Base-by-base conservation (phyloP, 2,888 invertebrate species). In the Rhagonycha lutea region DNA sequence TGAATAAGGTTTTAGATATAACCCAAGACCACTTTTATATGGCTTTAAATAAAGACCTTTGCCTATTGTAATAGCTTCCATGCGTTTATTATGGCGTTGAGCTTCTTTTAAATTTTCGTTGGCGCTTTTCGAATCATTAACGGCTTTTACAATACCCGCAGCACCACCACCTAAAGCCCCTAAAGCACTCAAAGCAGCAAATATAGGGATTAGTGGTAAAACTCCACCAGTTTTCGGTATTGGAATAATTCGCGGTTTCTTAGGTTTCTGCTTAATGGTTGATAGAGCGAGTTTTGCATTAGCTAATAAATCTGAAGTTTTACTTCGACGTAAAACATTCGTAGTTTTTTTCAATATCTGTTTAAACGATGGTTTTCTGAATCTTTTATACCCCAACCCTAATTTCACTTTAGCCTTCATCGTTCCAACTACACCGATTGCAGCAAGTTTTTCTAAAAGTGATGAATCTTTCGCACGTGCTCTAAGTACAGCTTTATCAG, bases 101-200 rank as follows among this genome's bases (percentile, higher is more conserved):
- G 75, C 81, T 80, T 87, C 85, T 26, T 79, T 61, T 62, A 86
- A 76, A 76, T 83, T 79, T 78, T 84, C 80, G 80, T 82, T 80
- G 18, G 86, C 86, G 62, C 76, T 72, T 79, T 84, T 84, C 4
- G 83, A 82, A 68, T 84, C 81, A 78, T 84, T 85, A 10, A 85
- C 81, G 14, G 85, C 83, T 79, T 86, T 86, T 1, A 83, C 83
- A 29, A 87, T 82, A 68, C 83, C 84, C 10, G 86, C 83, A 47
- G 84, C 84, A 18, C 86, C 86, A 18, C 87, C 86, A 11, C 83
- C 81, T 75, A 87, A 77, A 28, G 83, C 79, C 4, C 86, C 87
- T 8, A 83, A n/a, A 9, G 86, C 86, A 14, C 83, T 81, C 69
- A 87, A 76, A 24, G 83, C 84, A 0, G 85, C 84, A 81, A 86